Conservation (phyloP, 2,797 vertebrate species). For the Hephaestus fuliginosus region DNA sequence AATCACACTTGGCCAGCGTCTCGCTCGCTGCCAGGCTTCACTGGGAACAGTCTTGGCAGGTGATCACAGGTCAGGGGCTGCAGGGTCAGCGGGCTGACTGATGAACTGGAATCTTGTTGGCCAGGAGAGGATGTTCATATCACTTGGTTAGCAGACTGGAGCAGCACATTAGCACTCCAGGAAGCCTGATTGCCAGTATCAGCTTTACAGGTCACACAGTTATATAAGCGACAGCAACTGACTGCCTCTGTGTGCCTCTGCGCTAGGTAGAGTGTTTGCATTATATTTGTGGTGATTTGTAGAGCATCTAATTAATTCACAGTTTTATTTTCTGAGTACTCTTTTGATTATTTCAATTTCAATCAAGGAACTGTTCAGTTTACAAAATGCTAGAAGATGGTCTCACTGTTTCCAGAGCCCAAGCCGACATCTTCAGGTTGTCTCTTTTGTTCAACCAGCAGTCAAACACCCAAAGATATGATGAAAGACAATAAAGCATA, state of each 20-base stretch:
- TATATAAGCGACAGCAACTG: slow-evolving; percentile 41
- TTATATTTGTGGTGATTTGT: background rate
- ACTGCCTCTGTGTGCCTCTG: background rate
- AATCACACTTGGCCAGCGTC: slow-evolving; percentile 42
- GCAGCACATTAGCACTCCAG: slow-evolving; percentile 59
- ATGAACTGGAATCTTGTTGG: slow-evolving; percentile 60
- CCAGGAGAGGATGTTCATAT: slow-evolving; percentile 57
- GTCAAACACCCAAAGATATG: background rate
- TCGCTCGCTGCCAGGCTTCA: slow-evolving; percentile 36
- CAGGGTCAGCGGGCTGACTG: slow-evolving; percentile 65
- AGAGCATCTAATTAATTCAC: background rate
- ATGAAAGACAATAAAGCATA: background rate
- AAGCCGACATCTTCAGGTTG: background rate
- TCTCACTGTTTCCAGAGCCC: background rate
- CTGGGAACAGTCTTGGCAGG: slow-evolving; percentile 73
- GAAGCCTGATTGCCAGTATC: slow-evolving; percentile 60
- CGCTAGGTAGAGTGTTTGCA: background rate
- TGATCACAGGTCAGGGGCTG: slow-evolving; percentile 77
- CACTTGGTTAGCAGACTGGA: slow-evolving; percentile 56
- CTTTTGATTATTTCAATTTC: background rate
- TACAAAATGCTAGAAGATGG: background rate
- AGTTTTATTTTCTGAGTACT: background rate
- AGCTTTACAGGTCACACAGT: slow-evolving; percentile 54
- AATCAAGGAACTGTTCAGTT: background rate
- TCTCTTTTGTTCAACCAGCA: background rate